Conservation (phyloP, 2,888 invertebrate genomes). For the Apamea sordens region DNA sequence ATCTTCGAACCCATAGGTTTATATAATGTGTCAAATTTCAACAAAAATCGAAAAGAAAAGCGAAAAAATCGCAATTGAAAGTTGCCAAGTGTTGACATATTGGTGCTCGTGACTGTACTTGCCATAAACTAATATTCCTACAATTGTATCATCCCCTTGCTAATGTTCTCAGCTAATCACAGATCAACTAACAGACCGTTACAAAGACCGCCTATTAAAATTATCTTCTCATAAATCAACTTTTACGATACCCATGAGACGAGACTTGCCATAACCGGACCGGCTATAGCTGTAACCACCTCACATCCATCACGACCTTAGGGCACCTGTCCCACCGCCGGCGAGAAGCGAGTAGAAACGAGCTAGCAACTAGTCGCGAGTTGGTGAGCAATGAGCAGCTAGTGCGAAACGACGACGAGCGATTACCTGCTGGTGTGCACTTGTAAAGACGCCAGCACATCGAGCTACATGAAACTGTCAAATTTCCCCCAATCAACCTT, state of each 20-base stretch:
- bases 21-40: too few species aligned
- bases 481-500: too few species aligned
- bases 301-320: slow-evolving; percentile 31
- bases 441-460: too few species aligned
- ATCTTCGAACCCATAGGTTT: too few species aligned
- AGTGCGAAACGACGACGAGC: background rate
- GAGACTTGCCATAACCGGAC: background rate
- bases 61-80: too few species aligned
- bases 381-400: background rate
- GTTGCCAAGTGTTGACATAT: too few species aligned
- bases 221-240: slow-evolving; percentile 33
- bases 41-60: too few species aligned
- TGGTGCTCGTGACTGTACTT: too few species aligned
- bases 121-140: background rate
- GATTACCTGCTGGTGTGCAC: background rate
- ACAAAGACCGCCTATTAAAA: slow-evolving; percentile 23
- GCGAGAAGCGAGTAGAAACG: background rate
- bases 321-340: background rate
- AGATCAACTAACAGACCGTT: background rate
- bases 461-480: too few species aligned
- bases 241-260: slow-evolving; percentile 14
- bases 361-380: background rate
- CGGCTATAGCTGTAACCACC: background rate
- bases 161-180: background rate
- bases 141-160: background rate